Evolutionary conservation across 2,888 invertebrate genomes (phyloP), one percentile per base, ranked within the genome.

Genomic region (Heteromyza rotundicornis): DNA sequence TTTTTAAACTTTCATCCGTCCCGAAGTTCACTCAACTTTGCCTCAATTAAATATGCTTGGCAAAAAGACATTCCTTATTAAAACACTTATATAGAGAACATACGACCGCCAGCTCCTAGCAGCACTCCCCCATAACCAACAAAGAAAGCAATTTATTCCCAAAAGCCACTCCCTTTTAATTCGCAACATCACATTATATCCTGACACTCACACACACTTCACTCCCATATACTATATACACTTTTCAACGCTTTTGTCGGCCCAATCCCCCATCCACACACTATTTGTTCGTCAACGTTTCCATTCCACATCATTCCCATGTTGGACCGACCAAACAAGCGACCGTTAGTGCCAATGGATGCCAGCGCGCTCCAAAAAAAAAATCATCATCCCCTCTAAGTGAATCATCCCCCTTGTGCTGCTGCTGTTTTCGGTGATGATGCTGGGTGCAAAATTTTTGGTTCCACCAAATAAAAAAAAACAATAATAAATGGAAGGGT

Each of bases 121-220:
- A n/a, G n/a, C n/a, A n/a, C n/a, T n/a, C n/a, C n/a, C n/a, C n/a
- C n/a, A n/a, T n/a, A n/a, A 5, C 27, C 27, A 27, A 27, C 27
- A 10, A 27, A 27, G 10, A 27, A 27, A 7, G 10, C 27, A 40
- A 2, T 40, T 40, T 40, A 40, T 40, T 40, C 40, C 40, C 40
- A 40, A n/a, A 40, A 40, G 63, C 63, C 65, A 65, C 65, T 65
- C 65, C 65, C 65, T 65, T 65, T 65, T 65, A 60, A 62, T 50
- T 24, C 49, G 64, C 57, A 53, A 47, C 59, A 57, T 40, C 40
- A 40, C 14, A 10, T 7, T 10, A 40, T 10, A n/a, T n/a, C 3
- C 16, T 40, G 40, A 10, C 40, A 40, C 16, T 10, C 27, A 27
- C 27, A 27, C 27, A 27, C 10, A 27, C 27, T 7, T 7, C 27